These are phyloP conservation scores for Latrodectus elegans DNA, from an alignment of 2,888 invertebrate species.

Conservation along the genomic window DNA sequence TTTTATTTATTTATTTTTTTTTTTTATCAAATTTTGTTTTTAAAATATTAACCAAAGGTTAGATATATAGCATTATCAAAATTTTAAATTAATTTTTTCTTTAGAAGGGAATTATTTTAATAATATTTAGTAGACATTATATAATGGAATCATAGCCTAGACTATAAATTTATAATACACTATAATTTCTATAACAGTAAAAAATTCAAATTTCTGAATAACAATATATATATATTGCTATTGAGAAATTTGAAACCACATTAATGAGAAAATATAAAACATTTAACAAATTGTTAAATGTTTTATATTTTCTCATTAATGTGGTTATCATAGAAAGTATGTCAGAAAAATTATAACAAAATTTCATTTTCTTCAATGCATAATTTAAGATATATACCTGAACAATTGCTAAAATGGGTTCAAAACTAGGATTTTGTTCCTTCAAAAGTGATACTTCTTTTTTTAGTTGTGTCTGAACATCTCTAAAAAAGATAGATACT, in stretches of 20 bases:
- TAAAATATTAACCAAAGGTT: no score
- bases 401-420: slow-evolving; percentile 71
- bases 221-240: background rate
- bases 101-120: no score
- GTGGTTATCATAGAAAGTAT: background rate
- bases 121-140: no score
- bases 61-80: no score
- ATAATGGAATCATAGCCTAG: background rate
- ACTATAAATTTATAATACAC: background rate
- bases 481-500: slow-evolving; percentile 77
- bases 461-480: slow-evolving; percentile 82
- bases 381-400: slow-evolving; percentile 73
- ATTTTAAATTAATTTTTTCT: no score
- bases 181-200: background rate
- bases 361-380: background rate
- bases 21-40: no score
- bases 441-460: slow-evolving; percentile 81
- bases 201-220: background rate
- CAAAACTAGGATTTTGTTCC: slow-evolving; percentile 78
- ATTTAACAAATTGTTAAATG: no score
- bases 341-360: background rate
- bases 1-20: no score
- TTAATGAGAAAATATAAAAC: no score
- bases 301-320: background rate
- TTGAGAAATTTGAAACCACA: no score